phyloP scores from a whole-genome alignment of 2,888 invertebrate species.

The Pammene aurita region DNA sequence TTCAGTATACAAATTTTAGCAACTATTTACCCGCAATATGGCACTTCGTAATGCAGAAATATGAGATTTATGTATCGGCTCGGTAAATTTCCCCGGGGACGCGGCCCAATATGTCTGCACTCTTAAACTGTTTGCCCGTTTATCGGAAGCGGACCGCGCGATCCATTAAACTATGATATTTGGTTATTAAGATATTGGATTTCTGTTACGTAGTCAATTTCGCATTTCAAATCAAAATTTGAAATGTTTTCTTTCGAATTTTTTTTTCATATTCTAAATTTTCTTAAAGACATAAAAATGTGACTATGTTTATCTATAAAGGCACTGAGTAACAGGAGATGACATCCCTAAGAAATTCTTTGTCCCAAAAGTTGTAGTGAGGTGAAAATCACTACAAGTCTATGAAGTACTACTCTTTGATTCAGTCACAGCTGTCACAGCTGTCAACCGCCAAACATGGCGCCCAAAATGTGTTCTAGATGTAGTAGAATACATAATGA shows the following conservation, averaged over 20 bases:
- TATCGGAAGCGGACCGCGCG: conserved; percentile 29
- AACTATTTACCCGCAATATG: conserved; percentile 36
- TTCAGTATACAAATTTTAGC: conserved; percentile 4
- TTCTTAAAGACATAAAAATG: too few species aligned
- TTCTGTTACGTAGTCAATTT: not conserved
- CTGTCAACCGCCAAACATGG: too few species aligned
- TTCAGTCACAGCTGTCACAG: too few species aligned
- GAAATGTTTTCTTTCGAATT: not conserved
- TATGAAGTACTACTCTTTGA: too few species aligned
- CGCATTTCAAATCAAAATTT: not conserved
- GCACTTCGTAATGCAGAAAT: conserved; percentile 40
- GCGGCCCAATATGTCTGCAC: conserved; percentile 38
- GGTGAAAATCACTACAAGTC: too few species aligned
- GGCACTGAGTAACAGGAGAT: too few species aligned
- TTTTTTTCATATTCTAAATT: too few species aligned
- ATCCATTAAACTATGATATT: conserved; percentile 25
- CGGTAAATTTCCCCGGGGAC: conserved; percentile 42
- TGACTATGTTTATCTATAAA: too few species aligned
- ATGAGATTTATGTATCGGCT: conserved; percentile 41
- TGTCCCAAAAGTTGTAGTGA: too few species aligned
- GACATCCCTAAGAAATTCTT: too few species aligned
- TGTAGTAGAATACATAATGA: too few species aligned
- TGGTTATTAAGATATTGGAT: conserved; percentile 13
- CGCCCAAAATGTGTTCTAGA: too few species aligned
- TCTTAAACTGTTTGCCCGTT: conserved; percentile 43